Conservation (phyloP, 2,113 vertebrate genomes). For the Dryoscopus gambensis region DNA sequence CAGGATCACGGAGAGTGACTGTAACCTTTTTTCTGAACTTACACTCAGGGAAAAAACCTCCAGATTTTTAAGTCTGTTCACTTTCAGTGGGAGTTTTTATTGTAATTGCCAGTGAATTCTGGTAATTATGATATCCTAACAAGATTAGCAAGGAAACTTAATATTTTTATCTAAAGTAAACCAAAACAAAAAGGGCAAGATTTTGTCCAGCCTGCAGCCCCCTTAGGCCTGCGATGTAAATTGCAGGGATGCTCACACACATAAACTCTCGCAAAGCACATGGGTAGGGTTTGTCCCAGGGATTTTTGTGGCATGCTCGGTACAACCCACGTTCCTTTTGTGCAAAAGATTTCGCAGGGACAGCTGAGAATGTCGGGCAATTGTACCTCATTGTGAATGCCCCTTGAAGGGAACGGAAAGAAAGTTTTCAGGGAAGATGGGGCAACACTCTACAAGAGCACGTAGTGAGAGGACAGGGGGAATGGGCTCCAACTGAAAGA, state of each 20-base stretch:
- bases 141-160: background rate
- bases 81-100: background rate
- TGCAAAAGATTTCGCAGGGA: accelerated
- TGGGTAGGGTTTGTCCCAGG: accelerated
- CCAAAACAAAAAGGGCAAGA: background rate
- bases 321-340: accelerated
- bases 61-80: background rate
- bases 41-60: accelerated
- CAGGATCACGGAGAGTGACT: background rate
- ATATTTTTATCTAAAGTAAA: background rate
- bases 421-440: background rate
- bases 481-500: background rate
- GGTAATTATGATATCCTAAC: background rate
- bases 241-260: background rate
- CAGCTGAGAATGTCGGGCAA: background rate
- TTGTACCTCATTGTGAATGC: too few relatives aligned
- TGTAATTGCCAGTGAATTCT: background rate
- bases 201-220: background rate
- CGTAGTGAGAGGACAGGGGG: background rate
- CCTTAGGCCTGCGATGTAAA: accelerated
- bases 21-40: background rate
- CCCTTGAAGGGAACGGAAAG: background rate
- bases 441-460: background rate
- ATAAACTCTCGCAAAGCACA: accelerated
- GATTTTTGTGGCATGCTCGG: accelerated